Base-by-base conservation (phyloP, 2,113 vertebrate species). In the Diadophis punctatus region DNA sequence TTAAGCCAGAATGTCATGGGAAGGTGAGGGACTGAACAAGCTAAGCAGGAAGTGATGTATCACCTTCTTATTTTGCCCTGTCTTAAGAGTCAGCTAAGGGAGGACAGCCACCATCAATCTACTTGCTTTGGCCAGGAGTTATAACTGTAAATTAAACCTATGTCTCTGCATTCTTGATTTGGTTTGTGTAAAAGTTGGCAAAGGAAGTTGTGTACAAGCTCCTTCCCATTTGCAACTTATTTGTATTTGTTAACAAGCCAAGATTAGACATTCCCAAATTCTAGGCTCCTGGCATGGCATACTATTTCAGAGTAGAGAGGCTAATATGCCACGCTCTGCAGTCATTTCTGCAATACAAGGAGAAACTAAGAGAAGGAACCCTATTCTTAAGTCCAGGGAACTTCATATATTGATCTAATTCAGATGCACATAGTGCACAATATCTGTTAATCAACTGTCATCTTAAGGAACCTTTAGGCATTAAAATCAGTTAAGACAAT, bases 1-100 rank as follows among this genome's bases (percentile, higher is more conserved):
- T 43, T 90, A 85, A 55, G 86, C 22, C 20, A 0, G 27, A 52
- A 46, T 3, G 1, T 48, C 4, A 46, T 23, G 49, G 20, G 0
- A 0, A 58, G 22, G 23, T 8, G 39, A 55, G 27, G 22, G 30
- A 39, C 10, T 56, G 22, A 11, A 52, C 8, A 34, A 90, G 25
- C 68, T 39, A 52, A 34, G 43, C 22, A 51, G 34, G 12, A 53
- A 30, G 9, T 1, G 25, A 8, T 60, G 22, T 48, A 93, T 60
- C 7, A 14, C 27, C 2, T 5, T 22, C 58, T 2, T 86, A 25
- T 48, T n/a, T 86, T 46, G 16, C 39, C 23, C 27, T 8, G 1
- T 56, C 46, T 48, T n/a, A 6, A 39, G 7, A 18, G 22, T 30
- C 84, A 85, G 52, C 39, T 48, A 18, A 25, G 2, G 52, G 7